Evolutionary conservation across 2,797 vertebrate species (phyloP), one percentile per base, ranked within the genome.

Genomic region (Sebastes miniatus): DNA sequence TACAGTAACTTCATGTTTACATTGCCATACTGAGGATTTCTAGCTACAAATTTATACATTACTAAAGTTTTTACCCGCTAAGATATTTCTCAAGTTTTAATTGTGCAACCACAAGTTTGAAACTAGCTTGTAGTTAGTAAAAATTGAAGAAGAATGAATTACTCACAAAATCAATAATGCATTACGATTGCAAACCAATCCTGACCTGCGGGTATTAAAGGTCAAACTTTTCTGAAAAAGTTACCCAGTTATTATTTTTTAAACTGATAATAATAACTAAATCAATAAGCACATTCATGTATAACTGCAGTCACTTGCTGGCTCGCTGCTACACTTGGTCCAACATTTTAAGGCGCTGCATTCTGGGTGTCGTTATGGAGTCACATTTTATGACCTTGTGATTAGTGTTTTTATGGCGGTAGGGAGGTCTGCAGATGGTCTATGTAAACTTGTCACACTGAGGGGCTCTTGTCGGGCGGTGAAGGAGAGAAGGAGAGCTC

Each of bases 371-470:
- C 87, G 89, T 91, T 91, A 92, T 87, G 88, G 91, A 93, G 92
- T 93, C 90, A 73, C 86, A 81, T 94, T 93, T 94, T 93, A 94
- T 92, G 91, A 92, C 89, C 90, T 92, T 92, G 90, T 93, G 92
- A 93, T 93, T 94, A 90, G 92, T 93, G 91, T 93, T 94, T 95
- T 94, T 93, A 93, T 90, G 89, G 90, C 64, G 56, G 89, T 79
- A 69, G 89, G 93, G 92, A 92, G 92, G 91, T 93, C 92, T 92
- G 92, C 93, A 92, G 91, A 93, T 94, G 92, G 91, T 94, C 91
- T 90, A 65, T 90, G 92, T 94, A 94, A 94, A 93, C 93, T 93
- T 93, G 91, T 93, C 92, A 91, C 91, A 93, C 92, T 93, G 90
- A 93, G 91, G 90, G 83, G 76, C 91, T 94, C 87, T 93, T 94